phyloP scores from a whole-genome alignment of 2,113 vertebrate genomes.

The Scopus umbretta region DNA sequence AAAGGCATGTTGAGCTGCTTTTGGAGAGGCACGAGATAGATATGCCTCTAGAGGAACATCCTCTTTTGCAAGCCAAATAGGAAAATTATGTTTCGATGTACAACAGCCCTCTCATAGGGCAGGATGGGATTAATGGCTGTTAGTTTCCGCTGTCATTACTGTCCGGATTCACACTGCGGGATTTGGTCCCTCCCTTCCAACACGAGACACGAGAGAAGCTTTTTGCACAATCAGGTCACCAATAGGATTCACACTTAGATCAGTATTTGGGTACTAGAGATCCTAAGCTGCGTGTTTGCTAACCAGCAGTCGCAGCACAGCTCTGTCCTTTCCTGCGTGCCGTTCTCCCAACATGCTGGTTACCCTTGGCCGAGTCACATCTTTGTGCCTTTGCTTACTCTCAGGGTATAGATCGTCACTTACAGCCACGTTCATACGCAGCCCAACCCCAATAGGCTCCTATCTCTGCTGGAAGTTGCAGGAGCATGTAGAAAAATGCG shows the following conservation, averaged over 20 bases:
- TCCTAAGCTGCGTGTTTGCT: too few relatives aligned
- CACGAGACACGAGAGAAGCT: background rate
- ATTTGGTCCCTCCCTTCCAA: background rate
- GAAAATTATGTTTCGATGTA: background rate
- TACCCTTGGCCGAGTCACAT: background rate
- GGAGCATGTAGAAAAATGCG: background rate
- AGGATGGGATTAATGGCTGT: background rate
- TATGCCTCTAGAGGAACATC: background rate
- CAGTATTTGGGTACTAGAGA: too few relatives aligned
- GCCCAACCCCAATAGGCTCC: background rate
- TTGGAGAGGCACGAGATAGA: background rate
- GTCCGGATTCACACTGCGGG: background rate
- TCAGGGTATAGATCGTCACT: background rate
- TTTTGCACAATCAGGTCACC: background rate
- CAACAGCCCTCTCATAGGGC: background rate
- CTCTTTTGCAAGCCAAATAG: background rate
- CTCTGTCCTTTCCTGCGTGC: too few relatives aligned
- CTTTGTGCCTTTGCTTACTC: background rate
- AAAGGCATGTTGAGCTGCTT: background rate
- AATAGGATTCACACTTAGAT: background rate
- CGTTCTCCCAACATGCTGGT: background rate
- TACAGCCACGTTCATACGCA: accelerated
- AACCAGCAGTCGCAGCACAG: background rate
- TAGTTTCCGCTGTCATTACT: background rate
- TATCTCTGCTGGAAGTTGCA: background rate